These are phyloP conservation scores for Acronicta alni DNA, from an alignment of 2,888 invertebrate genomes.

Conservation along the genomic window DNA sequence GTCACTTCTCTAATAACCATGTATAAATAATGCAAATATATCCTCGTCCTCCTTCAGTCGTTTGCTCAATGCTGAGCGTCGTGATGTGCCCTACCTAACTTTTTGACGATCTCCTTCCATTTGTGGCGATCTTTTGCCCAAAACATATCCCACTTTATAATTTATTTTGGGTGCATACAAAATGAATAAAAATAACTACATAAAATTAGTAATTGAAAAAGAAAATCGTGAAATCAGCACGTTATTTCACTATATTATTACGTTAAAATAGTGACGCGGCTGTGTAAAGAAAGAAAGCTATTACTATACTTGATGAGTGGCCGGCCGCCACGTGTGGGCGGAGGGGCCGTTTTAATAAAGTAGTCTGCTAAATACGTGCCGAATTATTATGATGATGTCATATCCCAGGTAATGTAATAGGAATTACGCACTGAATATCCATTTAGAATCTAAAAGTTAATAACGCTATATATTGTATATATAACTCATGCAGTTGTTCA, in stretches of 20 bases:
- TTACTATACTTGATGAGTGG: constrained; percentile 41
- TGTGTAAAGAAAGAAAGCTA: constrained; percentile 48
- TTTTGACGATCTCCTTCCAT: too few species aligned
- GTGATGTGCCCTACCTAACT: too few species aligned
- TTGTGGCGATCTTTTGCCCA: too few species aligned
- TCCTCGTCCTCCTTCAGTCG: too few species aligned
- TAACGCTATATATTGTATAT: too few species aligned
- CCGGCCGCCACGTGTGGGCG: constrained; percentile 18
- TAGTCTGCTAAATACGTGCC: constrained; percentile 26
- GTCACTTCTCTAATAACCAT: too few species aligned
- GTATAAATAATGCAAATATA: too few species aligned
- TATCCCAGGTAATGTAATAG: constrained; percentile 23
- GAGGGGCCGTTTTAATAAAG: constrained; percentile 34
- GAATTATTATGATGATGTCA: constrained; percentile 26
- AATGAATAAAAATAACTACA: background rate
- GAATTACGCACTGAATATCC: constrained; percentile 11
- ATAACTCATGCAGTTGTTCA: too few species aligned
- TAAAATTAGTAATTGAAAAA: constrained; percentile 23
- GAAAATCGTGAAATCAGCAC: constrained; percentile 16
- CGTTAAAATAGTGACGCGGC: constrained; percentile 33
- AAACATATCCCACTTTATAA: too few species aligned
- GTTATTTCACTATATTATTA: constrained; percentile 32
- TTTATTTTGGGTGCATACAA: too few species aligned
- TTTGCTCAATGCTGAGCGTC: too few species aligned
- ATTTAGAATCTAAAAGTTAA: too few species aligned